Conservation (phyloP, 2,113 vertebrate genomes). For the Chiloscyllium plagiosum region DNA sequence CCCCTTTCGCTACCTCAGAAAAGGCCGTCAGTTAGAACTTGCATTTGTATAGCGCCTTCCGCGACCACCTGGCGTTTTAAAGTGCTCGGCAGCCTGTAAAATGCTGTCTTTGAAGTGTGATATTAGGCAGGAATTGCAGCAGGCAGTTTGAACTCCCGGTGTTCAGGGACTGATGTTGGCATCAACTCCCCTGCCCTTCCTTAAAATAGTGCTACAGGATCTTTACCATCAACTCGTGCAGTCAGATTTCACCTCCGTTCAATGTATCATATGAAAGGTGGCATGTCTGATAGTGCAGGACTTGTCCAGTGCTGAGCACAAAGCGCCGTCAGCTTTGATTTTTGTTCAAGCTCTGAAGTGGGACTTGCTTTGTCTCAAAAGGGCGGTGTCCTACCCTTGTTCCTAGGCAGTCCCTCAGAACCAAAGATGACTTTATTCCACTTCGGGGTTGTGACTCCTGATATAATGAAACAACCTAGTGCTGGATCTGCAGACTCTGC, state of each 20-base stretch:
- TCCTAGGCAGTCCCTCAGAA: no score
- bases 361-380: no score
- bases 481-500: no score
- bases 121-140: no score
- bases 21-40: neutral
- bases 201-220: neutral
- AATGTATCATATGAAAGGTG: neutral
- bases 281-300: no score
- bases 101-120: no score
- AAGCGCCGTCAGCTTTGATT: neutral
- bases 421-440: no score
- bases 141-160: no score
- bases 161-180: neutral
- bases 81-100: neutral
- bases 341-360: neutral
- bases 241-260: neutral
- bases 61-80: neutral
- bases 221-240: neutral
- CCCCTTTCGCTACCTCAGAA: neutral
- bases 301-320: neutral
- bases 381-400: no score
- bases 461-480: no score
- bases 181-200: no score
- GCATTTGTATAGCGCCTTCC: neutral
- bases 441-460: no score